These are phyloP conservation scores for Volucella inanis DNA, from an alignment of 2,888 invertebrate genomes.

Conservation along the genomic window DNA sequence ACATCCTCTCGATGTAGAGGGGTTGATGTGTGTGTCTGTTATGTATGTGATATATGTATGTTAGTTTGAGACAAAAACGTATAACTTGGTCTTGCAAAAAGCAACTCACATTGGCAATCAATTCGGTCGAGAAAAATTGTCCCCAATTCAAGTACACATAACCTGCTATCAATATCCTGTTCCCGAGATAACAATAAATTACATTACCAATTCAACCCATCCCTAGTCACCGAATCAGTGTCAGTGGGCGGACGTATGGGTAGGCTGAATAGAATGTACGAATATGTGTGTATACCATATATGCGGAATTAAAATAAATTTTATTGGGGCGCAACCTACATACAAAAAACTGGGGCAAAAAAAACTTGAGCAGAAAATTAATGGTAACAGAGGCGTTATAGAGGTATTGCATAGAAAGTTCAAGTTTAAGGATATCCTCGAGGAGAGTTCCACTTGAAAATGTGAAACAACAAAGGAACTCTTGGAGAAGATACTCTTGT, in stretches of 20 bases:
- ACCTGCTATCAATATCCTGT: constrained; percentile 73
- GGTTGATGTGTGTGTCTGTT: neutral
- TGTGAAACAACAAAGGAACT: constrained; percentile 11
- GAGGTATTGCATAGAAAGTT: constrained; percentile 26
- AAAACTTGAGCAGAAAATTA: constrained; percentile 48
- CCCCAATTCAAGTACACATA: constrained; percentile 72
- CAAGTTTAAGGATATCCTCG: constrained; percentile 57
- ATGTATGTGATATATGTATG: constrained; percentile 37
- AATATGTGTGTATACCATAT: neutral
- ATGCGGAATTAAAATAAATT: constrained; percentile 58
- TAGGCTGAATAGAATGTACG: neutral
- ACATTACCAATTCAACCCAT: neutral
- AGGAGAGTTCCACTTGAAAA: constrained; percentile 35
- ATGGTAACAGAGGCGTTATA: constrained; percentile 54
- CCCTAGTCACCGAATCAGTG: neutral
- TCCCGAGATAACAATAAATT: constrained; percentile 72
- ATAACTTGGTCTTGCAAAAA: constrained; percentile 18
- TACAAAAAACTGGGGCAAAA: constrained; percentile 8
- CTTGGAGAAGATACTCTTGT: constrained; percentile 3
- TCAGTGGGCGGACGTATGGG: neutral
- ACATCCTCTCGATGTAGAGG: constrained; percentile 19
- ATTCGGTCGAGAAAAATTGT: constrained; percentile 67
- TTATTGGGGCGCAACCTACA: constrained; percentile 13
- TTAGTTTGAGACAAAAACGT: constrained; percentile 64
- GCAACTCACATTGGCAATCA: constrained; percentile 36